A percentile compares a stretch with the other conserved stretches of the same genome.
These are phyloP conservation scores for Andrena marginata DNA, from an alignment of 2,888 invertebrate species.

Conservation along the genomic window DNA sequence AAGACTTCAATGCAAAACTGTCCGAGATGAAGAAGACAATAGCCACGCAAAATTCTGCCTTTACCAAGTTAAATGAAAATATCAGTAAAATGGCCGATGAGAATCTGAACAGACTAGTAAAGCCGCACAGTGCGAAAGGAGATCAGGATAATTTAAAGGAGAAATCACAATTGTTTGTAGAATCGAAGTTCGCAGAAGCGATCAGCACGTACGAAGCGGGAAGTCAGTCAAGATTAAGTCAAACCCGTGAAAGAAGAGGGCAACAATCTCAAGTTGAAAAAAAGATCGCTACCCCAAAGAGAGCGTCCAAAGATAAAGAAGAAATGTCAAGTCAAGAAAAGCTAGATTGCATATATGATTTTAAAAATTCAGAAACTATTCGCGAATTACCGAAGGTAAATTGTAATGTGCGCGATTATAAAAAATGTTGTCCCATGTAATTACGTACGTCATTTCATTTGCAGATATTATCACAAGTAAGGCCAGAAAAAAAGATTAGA, in stretches of 20 bases:
- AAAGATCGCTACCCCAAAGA: not conserved
- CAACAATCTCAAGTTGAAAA: slow-evolving; percentile 10
- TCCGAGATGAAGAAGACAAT: slow-evolving; percentile 18
- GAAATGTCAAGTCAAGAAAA: not conserved
- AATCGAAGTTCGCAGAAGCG: not conserved
- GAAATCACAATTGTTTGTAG: not conserved
- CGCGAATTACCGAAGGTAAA: slow-evolving; percentile 18
- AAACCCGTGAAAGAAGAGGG: not conserved
- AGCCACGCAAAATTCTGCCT: not conserved
- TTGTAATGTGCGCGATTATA: not conserved
- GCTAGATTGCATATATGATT: slow-evolving; percentile 24
- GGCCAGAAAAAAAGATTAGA: not conserved
- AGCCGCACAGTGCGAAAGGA: not conserved
- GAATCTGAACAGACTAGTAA: not conserved
- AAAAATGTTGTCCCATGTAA: not conserved
- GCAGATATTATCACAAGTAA: not conserved
- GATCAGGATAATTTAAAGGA: not conserved
- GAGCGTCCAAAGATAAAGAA: not conserved
- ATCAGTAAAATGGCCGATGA: slow-evolving; percentile 15
- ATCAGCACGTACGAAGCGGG: not conserved
- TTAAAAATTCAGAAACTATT: not conserved
- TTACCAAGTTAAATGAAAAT: slow-evolving; percentile 21
- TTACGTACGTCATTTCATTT: slow-evolving; percentile 5
- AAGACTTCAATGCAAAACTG: slow-evolving; percentile 20
- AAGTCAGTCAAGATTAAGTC: not conserved